Base-by-base conservation (phyloP, 2,888 invertebrate genomes). In the Mimumesa dahlbomi region DNA sequence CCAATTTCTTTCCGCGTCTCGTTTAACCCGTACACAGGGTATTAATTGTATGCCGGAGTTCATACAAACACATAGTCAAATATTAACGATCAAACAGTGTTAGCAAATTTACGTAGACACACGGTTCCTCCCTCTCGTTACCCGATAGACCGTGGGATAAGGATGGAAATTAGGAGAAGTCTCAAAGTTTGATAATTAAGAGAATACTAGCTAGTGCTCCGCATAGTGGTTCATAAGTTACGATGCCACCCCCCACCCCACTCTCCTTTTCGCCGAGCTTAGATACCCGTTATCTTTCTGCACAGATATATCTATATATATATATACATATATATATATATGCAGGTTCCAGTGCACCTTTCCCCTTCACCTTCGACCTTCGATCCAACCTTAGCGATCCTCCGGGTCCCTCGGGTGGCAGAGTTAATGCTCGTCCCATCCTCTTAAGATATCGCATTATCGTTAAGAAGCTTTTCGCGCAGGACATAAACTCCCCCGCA, bases 371-470 rank as follows among this genome's bases (percentile, higher is more conserved):
- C 56, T 58, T 59, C 67, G 70, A 70, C 70, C 64, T 75, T 75
- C 75, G 72, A 75, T 75, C 75, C 64, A 14, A 14, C 59, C 67
- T 64, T 65, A 38, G 42, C 16, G 56, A 22, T 50, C 57, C 61
- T 36, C 57, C 29, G 22, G 43, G 68, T 63, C 48, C 69, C 36
- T 31, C 31, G 38, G 63, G 40, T 58, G 49, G 50, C 36, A 62
- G 53, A 77, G 69, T 73, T 78, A 78, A 75, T 75, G 36, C 68
- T 61, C 59, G 57, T 75, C 75, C 79, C 66, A 83, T 75, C 79
- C 77, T 80, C 81, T 82, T 77, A 81, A 82, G 82, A 81, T 84
- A 83, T 84, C 82, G 81, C 75, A 82, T 82, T 82, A 84, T 75
- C 79, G 78, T 78, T 84, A 82, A 81, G 82, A 73, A 83, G 84